Base-by-base conservation (phyloP, 2,797 vertebrate species). In the Bryconaethiops microstoma region DNA sequence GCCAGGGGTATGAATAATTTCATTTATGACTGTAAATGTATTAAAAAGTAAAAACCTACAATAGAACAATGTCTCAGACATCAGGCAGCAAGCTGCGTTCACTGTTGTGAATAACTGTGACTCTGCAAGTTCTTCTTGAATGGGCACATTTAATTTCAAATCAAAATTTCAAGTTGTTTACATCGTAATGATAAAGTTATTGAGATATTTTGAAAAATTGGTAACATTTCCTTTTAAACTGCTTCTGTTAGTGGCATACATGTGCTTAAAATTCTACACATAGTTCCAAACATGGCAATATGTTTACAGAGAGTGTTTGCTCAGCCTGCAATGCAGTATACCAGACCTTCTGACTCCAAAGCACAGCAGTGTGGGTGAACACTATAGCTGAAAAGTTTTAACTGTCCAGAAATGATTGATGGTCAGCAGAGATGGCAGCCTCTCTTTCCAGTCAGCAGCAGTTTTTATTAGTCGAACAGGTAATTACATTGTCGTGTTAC, bases 401-500 rank as follows among this genome's bases (percentile, higher is more conserved):
- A 39, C 25, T 54, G 52, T 10, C 23, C 17, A 8, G 14, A 50
- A 5, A 23, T 55, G 17, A 71, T 29, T 25, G 14, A 72, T 35
- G 50, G 23, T 5, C 23, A 54, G 25, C 29, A 39, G 25, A 19
- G 25, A 55, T 55, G 71, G 25, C 17, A 73, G 29, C 35, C 54
- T 55, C 29, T 10, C 5, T 73, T 54, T 39, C 29, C 50, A 59
- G 21, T 40, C 25, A 40, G 54, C n/a, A 69, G 42, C 40, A 39
- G 29, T 21, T 25, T 21, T 25, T 14, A 69, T 21, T 39, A n/a
- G 54, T 21, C 59, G 17, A 7, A 39, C 42, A 52, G 77, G 29
- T 81, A 78, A 81, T 83, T 79, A 73, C 35, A 23, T 35, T 70
- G 74, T 54, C 65, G 65, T 68, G 63, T 62, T 79, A 76, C 70